Evolutionary conservation across 2,797 vertebrate species (phyloP).

Genomic region (Dryobates pubescens): DNA sequence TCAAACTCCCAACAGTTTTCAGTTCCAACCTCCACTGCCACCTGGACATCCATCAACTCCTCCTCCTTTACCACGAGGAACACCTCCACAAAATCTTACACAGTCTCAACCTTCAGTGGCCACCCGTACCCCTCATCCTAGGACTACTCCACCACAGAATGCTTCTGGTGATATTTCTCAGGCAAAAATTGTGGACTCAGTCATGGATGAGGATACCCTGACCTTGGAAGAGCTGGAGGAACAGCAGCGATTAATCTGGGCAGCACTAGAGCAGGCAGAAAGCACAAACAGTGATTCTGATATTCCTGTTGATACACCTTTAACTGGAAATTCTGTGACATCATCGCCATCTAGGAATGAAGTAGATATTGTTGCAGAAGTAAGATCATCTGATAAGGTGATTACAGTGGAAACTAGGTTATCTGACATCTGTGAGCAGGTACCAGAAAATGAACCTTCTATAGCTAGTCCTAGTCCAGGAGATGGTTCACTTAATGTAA

Average conservation of each 20-base stretch:
- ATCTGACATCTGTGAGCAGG: not conserved
- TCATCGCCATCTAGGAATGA: constrained; percentile 83
- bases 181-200: constrained; percentile 68
- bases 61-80: constrained; percentile 87
- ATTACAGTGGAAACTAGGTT: not conserved
- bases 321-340: constrained; percentile 82
- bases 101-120: constrained; percentile 69
- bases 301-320: constrained; percentile 82
- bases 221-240: constrained; percentile 96
- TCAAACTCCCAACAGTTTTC: constrained; percentile 74
- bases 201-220: constrained; percentile 86
- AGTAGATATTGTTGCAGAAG: constrained; percentile 69
- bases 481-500: not conserved
- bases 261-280: constrained; percentile 91
- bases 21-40: constrained; percentile 89
- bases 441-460: constrained; percentile 6
- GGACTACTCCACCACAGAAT: constrained; percentile 83
- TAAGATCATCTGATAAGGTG: constrained; percentile 47
- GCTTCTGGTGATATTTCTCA: constrained; percentile 76
- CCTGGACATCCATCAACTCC: constrained; percentile 85
- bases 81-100: constrained; percentile 80
- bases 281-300: constrained; percentile 89
- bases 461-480: not conserved
- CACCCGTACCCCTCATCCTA: constrained; percentile 84
- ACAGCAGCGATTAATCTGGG: constrained; percentile 93